These are phyloP conservation scores for Uropetala carovei DNA, from an alignment of 2,888 invertebrate species.

Conservation along the genomic window DNA sequence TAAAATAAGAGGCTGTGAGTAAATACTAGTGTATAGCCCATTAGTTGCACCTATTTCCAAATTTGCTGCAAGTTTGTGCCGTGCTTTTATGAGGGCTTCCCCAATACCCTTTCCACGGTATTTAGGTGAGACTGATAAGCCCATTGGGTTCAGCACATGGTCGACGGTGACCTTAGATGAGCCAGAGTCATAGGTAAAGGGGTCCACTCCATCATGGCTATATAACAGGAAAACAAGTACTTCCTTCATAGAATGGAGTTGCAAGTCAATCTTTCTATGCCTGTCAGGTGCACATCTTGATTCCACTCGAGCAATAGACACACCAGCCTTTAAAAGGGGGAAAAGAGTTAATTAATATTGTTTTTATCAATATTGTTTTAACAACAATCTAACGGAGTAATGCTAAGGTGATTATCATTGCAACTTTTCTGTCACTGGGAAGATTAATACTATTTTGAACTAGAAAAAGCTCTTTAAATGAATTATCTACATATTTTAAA, in stretches of 20 bases:
- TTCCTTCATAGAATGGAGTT: background rate
- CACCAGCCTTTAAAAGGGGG: background rate
- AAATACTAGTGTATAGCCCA: constrained; percentile 5
- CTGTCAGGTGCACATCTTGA: background rate
- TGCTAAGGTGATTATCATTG: background rate
- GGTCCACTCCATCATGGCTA: background rate
- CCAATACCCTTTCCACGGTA: background rate
- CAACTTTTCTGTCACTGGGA: background rate
- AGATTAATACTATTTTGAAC: too few relatives aligned
- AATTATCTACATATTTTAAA: too few relatives aligned
- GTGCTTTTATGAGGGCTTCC: background rate
- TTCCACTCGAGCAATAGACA: background rate
- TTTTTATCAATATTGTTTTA: background rate
- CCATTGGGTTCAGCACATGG: background rate
- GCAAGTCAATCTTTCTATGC: background rate
- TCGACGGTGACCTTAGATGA: background rate
- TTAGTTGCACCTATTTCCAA: background rate
- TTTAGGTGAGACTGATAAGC: background rate
- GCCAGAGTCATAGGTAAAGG: background rate
- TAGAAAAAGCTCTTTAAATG: too few relatives aligned
- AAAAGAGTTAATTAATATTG: background rate
- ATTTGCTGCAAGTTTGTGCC: background rate
- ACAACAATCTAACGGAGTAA: background rate
- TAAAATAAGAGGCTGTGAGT: background rate
- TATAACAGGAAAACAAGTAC: background rate